Evolutionary conservation across 1,140 invertebrate species (phyloP).

Genomic region (Pseudomyrmex concolor): DNA sequence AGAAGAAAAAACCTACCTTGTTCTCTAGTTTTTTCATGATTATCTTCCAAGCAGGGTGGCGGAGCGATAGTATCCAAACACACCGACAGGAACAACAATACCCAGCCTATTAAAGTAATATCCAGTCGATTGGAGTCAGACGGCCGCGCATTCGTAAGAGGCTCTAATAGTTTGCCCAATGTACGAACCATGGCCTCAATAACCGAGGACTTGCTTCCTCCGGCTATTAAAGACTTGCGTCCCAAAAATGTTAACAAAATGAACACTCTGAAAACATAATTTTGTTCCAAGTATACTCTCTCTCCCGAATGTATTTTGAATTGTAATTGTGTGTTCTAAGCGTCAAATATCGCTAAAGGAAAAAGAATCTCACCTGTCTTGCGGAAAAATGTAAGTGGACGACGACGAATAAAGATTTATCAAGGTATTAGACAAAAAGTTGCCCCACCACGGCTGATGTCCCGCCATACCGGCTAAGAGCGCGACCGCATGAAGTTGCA

Average conservation of each 20-base stretch:
- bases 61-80: constrained; percentile 88
- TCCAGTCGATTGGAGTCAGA: constrained; percentile 79
- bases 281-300: background rate
- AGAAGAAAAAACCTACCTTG: constrained; percentile 75
- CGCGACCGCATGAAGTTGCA: constrained; percentile 90
- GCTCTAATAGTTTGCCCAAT: constrained; percentile 85
- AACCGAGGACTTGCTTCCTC: constrained; percentile 87
- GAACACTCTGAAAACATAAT: constrained; percentile 89
- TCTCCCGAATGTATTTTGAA: background rate
- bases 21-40: constrained; percentile 81
- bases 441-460: constrained; percentile 94
- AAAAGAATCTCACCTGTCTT: constrained; percentile 89
- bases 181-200: constrained; percentile 88
- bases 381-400: constrained; percentile 91
- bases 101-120: constrained; percentile 90
- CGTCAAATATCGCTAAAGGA: background rate
- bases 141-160: constrained; percentile 83
- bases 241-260: constrained; percentile 94
- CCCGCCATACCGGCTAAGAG: constrained; percentile 92
- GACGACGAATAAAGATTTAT: constrained; percentile 91
- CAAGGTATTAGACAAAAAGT: constrained; percentile 93
- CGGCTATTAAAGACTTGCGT: constrained; percentile 90
- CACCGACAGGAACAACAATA: constrained; percentile 91
- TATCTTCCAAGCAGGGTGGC: constrained; percentile 75
- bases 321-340: background rate